Percentiles rank a stretch among this genome's conserved stretches.
Conservation (phyloP, 2,888 invertebrate genomes). For the Cryptus armator region DNA sequence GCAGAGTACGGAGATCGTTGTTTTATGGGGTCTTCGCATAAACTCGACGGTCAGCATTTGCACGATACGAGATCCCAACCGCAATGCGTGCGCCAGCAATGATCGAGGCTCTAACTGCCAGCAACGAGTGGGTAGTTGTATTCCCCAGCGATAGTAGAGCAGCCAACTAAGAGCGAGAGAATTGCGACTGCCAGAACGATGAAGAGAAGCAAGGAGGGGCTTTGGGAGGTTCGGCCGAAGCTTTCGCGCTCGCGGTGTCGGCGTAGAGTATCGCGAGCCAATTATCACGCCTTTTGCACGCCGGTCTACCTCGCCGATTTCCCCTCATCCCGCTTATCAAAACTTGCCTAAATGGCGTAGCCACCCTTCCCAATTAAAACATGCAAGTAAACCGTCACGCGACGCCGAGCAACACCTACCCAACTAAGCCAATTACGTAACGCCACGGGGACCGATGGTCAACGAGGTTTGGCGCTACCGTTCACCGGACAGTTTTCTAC, state of each 20-base stretch:
- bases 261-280: slow-evolving; percentile 66
- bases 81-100: slow-evolving; percentile 20
- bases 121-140: background rate
- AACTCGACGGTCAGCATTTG: background rate
- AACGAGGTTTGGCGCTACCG: slow-evolving; percentile 47
- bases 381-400: slow-evolving; percentile 78
- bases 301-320: slow-evolving; percentile 57
- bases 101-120: slow-evolving; percentile 34
- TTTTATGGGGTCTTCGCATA: background rate
- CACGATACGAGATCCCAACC: background rate
- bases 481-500: slow-evolving; percentile 22
- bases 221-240: slow-evolving; percentile 76
- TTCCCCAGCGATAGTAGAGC: background rate
- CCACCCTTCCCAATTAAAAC: slow-evolving; percentile 78
- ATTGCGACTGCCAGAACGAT: slow-evolving; percentile 19
- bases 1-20: background rate
- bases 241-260: slow-evolving; percentile 70
- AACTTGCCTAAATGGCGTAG: slow-evolving; percentile 77
- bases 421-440: slow-evolving; percentile 77
- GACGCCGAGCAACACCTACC: slow-evolving; percentile 73
- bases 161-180: slow-evolving; percentile 42
- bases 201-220: slow-evolving; percentile 49
- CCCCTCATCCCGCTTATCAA: slow-evolving; percentile 74
- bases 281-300: slow-evolving; percentile 75
- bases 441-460: slow-evolving; percentile 56